Conservation (phyloP, 2,888 invertebrate genomes). For the Hirtodrosophila trivittata region DNA sequence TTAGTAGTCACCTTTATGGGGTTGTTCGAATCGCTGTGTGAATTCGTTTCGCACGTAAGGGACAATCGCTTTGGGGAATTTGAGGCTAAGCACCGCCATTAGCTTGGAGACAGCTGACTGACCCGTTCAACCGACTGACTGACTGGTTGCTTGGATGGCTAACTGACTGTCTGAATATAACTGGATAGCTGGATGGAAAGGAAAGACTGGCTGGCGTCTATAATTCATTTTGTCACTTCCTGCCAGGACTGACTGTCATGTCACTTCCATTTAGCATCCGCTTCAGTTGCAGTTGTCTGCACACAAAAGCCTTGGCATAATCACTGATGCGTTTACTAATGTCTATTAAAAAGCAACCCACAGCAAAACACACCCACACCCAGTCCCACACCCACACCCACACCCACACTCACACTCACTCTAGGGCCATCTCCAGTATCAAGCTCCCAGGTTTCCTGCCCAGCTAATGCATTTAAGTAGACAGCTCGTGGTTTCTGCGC, state of each 20-base stretch:
- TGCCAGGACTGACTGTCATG: constrained; percentile 55
- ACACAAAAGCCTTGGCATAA: constrained; percentile 64
- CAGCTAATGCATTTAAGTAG: constrained; percentile 75
- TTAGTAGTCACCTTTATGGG: constrained; percentile 27
- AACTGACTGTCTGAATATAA: constrained; percentile 11
- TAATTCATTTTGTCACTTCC: constrained; percentile 72
- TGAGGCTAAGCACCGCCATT: constrained; percentile 48
- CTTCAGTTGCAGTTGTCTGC: constrained; percentile 78
- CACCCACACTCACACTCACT: constrained; percentile 3
- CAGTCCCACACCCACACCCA: constrained; percentile 1
- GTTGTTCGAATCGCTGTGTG: constrained; percentile 27
- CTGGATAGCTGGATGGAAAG: neutral
- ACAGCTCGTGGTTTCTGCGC: constrained; percentile 64
- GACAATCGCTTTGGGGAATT: constrained; percentile 66
- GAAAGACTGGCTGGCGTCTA: constrained; percentile 47
- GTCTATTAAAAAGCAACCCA: constrained; percentile 73
- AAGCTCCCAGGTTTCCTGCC: constrained; percentile 13
- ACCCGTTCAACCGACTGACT: neutral
- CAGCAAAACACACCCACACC: constrained; percentile 24
- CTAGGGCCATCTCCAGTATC: no score
- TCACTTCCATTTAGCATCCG: constrained; percentile 77
- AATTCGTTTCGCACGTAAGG: constrained; percentile 39
- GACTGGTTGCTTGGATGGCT: constrained; percentile 7
- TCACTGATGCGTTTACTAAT: constrained; percentile 77
- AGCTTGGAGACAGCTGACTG: constrained; percentile 44